Percentiles rank a stretch among this genome's conserved stretches.
Evolutionary conservation across 2,113 vertebrate species (phyloP).

Genomic region (Microtus montanus): DNA sequence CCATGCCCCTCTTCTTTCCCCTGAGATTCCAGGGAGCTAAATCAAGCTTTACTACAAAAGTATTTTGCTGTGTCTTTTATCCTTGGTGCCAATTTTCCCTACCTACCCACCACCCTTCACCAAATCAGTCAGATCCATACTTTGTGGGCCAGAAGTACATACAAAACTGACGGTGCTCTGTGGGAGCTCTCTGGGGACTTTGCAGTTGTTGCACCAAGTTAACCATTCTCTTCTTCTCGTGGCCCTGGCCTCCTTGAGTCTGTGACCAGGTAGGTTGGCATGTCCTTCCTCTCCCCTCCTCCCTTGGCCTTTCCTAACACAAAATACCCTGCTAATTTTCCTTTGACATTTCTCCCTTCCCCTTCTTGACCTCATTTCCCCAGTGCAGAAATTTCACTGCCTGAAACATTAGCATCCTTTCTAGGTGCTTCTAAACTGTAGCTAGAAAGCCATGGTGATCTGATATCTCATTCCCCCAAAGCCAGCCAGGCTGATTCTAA

Average conservation of each 20-base stretch:
- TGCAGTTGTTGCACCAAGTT: neutral
- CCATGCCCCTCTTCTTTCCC: neutral
- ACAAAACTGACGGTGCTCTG: neutral
- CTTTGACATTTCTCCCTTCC: neutral
- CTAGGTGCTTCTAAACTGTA: neutral
- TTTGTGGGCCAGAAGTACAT: neutral
- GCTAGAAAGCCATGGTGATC: neutral
- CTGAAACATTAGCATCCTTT: neutral
- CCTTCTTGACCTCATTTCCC: neutral
- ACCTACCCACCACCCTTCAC: neutral
- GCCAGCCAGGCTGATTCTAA: neutral
- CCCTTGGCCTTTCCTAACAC: neutral
- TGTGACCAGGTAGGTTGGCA: neutral
- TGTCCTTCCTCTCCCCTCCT: neutral
- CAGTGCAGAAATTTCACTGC: neutral
- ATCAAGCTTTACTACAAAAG: neutral
- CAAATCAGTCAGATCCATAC: neutral
- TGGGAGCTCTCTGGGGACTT: neutral
- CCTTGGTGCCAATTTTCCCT: neutral
- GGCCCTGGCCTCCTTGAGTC: neutral
- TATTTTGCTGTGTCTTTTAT: constrained; percentile 19
- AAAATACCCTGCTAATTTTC: neutral
- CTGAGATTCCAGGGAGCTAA: constrained; percentile 23
- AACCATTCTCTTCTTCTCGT: neutral
- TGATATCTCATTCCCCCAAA: neutral